Evolutionary conservation across 1,140 invertebrate genomes (phyloP).

Genomic region (Heliconius congener): DNA sequence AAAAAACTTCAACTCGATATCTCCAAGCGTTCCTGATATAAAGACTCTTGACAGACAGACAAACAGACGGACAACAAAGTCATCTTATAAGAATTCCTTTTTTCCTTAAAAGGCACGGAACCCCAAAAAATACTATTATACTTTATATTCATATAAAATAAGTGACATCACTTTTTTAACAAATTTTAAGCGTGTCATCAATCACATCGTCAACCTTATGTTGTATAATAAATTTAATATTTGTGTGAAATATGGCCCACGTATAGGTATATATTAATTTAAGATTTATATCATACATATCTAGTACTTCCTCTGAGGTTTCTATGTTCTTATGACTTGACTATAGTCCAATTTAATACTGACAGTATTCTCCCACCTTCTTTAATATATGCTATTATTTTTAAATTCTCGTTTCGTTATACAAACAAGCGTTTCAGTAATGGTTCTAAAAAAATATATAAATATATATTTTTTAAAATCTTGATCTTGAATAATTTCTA

Average conservation of each 20-base stretch:
- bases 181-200: neutral
- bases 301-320: neutral
- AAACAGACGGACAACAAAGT: too few species aligned
- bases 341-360: neutral
- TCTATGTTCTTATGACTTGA: neutral
- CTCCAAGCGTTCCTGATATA: too few species aligned
- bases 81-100: too few species aligned
- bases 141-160: neutral
- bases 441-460: too few species aligned
- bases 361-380: neutral
- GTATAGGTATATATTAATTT: neutral
- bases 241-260: neutral
- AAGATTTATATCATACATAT: neutral
- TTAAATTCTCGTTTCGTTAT: neutral
- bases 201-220: neutral
- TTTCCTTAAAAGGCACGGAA: too few species aligned
- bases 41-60: too few species aligned
- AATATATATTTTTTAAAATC: too few species aligned
- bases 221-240: constrained; percentile 7
- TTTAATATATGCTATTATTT: neutral
- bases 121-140: too few species aligned
- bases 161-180: neutral
- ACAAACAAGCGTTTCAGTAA: too few species aligned
- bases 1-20: too few species aligned
- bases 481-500: too few species aligned